These are phyloP conservation scores for Conus betulinus DNA, from an alignment of 1,140 invertebrate genomes.

Conservation along the genomic window DNA sequence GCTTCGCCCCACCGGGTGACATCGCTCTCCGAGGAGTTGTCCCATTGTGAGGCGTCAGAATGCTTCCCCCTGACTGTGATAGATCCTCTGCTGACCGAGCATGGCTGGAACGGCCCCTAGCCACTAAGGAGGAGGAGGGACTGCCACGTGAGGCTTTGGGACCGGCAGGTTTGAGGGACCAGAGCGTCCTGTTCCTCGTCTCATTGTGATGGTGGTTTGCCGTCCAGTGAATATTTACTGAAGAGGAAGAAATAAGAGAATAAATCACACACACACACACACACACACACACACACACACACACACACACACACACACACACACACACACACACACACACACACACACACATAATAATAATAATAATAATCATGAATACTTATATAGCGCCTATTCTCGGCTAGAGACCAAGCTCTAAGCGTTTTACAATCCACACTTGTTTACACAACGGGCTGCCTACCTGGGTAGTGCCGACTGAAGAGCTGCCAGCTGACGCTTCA, in stretches of 20 bases:
- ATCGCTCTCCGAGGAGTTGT: slow-evolving; percentile 53
- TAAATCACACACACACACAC: too few relatives aligned
- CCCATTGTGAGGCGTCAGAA: slow-evolving; percentile 29
- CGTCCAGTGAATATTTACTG: not conserved
- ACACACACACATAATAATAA: too few relatives aligned
- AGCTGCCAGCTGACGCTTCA: too few relatives aligned
- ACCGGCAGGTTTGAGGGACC: slow-evolving; percentile 64
- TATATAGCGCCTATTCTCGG: too few relatives aligned
- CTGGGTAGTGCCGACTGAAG: too few relatives aligned
- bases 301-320: too few relatives aligned
- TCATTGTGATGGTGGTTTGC: slow-evolving; percentile 23
- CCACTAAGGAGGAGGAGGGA: slow-evolving; percentile 55
- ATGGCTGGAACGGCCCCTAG: slow-evolving; percentile 48
- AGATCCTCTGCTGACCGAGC: slow-evolving; percentile 67
- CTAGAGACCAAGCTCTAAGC: too few relatives aligned
- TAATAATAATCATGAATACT: too few relatives aligned
- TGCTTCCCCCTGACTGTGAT: slow-evolving; percentile 52
- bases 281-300: too few relatives aligned
- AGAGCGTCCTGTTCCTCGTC: slow-evolving; percentile 53
- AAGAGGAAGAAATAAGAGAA: not conserved
- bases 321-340: too few relatives aligned
- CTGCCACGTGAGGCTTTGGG: slow-evolving; percentile 59
- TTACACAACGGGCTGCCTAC: too few relatives aligned
- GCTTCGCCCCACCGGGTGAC: slow-evolving; percentile 54
- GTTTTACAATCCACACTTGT: too few relatives aligned